Evolutionary conservation across 2,888 invertebrate species (phyloP).

Genomic region (Anarsia innoxiella): DNA sequence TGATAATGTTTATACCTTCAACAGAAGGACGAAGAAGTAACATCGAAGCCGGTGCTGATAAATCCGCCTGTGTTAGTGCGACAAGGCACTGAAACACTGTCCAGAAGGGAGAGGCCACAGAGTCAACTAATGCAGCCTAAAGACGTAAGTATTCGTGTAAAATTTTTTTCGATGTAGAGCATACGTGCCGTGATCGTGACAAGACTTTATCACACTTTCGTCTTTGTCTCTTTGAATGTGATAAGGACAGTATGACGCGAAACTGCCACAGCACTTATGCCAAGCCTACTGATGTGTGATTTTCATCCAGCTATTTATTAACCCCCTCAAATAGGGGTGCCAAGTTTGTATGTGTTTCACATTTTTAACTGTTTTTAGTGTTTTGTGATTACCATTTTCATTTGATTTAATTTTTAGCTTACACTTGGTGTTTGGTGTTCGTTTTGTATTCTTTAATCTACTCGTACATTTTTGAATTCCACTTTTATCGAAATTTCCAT

Average conservation of each 20-base stretch:
- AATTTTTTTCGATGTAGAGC: too few relatives aligned
- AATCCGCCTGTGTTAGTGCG: slow-evolving; percentile 44
- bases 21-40: neutral
- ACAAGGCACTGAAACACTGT: slow-evolving; percentile 61
- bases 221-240: neutral
- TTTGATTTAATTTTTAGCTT: too few relatives aligned
- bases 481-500: too few relatives aligned
- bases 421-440: too few relatives aligned
- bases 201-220: neutral
- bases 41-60: slow-evolving; percentile 1
- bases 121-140: slow-evolving; percentile 55
- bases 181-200: neutral
- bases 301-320: too few relatives aligned
- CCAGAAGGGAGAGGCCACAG: slow-evolving; percentile 53
- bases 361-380: too few relatives aligned
- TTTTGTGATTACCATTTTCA: too few relatives aligned
- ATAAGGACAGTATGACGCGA: neutral
- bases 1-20: neutral
- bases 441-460: too few relatives aligned
- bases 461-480: too few relatives aligned
- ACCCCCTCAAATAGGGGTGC: too few relatives aligned
- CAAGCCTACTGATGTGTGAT: neutral
- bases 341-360: too few relatives aligned
- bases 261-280: neutral
- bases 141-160: slow-evolving; percentile 53